phyloP scores from a whole-genome alignment of 2,113 vertebrate genomes.

The Callopanchax toddi region DNA sequence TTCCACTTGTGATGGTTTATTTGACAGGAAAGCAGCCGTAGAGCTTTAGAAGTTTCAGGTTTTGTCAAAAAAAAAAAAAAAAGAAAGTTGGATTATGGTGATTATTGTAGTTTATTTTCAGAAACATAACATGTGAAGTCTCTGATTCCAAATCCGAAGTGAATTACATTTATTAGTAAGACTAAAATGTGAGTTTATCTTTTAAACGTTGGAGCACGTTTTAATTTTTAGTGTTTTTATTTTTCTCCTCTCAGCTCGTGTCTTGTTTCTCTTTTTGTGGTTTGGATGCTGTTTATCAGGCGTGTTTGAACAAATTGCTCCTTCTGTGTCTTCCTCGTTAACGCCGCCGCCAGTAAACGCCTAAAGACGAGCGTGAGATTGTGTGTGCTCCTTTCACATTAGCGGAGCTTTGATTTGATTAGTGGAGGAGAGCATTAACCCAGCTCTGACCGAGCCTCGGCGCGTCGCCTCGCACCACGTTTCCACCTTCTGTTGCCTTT shows the following conservation, averaged over 20 bases:
- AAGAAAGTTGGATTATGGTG: too few relatives aligned
- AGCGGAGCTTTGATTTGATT: conserved; percentile 64
- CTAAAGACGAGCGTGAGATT: conserved; percentile 56
- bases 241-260: conserved; percentile 10
- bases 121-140: background rate
- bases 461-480: conserved; percentile 32
- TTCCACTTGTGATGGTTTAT: conserved; percentile 32
- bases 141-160: background rate
- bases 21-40: conserved; percentile 29
- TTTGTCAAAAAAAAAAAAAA: conserved; percentile 22
- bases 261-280: conserved; percentile 18
- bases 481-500: conserved; percentile 36
- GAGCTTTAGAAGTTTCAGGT: conserved; percentile 16
- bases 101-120: background rate
- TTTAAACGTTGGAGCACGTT: background rate
- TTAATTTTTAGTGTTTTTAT: background rate
- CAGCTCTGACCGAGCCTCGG: conserved; percentile 43
- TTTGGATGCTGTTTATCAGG: conserved; percentile 46
- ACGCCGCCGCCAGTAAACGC: conserved; percentile 47
- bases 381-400: conserved; percentile 57
- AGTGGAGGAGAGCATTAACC: conserved; percentile 47
- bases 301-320: conserved; percentile 57
- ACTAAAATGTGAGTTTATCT: background rate
- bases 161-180: background rate
- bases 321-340: conserved; percentile 52